Evolutionary conservation across 2,888 invertebrate species (phyloP).

Genomic region (Synanthedon andrenaeformis): DNA sequence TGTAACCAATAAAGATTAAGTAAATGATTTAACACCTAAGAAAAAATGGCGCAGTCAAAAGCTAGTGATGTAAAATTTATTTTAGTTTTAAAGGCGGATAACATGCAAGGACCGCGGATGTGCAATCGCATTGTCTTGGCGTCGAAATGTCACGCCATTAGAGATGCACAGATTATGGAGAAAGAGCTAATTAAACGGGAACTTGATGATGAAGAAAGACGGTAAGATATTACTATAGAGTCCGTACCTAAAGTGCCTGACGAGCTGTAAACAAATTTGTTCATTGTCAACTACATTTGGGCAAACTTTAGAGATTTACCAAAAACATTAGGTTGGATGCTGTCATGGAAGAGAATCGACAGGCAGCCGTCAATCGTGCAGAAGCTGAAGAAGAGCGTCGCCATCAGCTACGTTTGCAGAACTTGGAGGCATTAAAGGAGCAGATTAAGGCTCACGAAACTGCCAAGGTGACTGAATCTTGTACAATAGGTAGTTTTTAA

Average conservation of each 20-base stretch:
- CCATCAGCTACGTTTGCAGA: conserved; percentile 49
- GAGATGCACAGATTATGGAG: conserved; percentile 85
- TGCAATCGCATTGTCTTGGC: conserved; percentile 85
- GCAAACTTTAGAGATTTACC: too few species aligned
- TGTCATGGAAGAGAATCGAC: conserved; percentile 79
- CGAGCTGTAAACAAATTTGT: not conserved
- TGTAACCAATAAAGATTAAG: too few species aligned
- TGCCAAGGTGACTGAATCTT: conserved; percentile 30
- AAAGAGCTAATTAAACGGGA: conserved; percentile 70
- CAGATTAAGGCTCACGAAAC: conserved; percentile 58
- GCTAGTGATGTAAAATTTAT: not conserved
- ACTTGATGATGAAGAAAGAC: conserved; percentile 63
- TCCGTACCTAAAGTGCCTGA: not conserved
- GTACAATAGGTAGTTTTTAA: not conserved
- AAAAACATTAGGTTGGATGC: conserved; percentile 49
- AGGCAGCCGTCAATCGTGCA: conserved; percentile 65
- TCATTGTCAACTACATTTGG: too few species aligned
- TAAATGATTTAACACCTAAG: too few species aligned
- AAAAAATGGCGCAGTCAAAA: too few species aligned
- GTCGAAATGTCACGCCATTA: conserved; percentile 86
- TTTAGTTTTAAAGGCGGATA: conserved; percentile 74
- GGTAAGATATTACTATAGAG: conserved; percentile 22
- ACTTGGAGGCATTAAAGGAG: conserved; percentile 57
- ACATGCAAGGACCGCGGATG: conserved; percentile 60
- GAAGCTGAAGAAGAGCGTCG: conserved; percentile 55